A percentile compares a stretch with the other conserved stretches of the same genome.
These are phyloP conservation scores for Ectropis crepuscularia DNA, from an alignment of 2,888 invertebrate genomes.

Conservation along the genomic window DNA sequence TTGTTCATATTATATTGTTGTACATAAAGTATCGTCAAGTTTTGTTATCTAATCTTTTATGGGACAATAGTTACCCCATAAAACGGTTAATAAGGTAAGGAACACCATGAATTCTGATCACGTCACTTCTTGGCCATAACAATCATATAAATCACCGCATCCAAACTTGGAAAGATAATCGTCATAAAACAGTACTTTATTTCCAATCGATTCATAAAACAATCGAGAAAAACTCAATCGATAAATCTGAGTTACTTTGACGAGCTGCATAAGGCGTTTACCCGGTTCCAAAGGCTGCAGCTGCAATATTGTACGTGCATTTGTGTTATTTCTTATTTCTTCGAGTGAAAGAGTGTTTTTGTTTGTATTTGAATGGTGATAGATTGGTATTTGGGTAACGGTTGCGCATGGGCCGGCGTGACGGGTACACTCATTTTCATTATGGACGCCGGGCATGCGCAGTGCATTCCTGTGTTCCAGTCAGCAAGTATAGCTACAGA, in stretches of 20 bases:
- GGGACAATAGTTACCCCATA: neutral
- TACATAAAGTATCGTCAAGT: neutral
- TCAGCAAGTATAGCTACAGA: conserved; percentile 24
- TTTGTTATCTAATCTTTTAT: neutral
- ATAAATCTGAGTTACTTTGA: conserved; percentile 50
- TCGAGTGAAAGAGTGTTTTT: conserved; percentile 47
- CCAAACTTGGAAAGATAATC: conserved; percentile 7
- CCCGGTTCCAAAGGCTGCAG: conserved; percentile 39
- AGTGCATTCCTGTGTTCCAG: conserved; percentile 62
- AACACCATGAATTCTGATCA: conserved; percentile 6
- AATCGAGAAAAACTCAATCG: conserved; percentile 46
- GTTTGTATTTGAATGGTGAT: conserved; percentile 39
- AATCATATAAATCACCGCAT: conserved; percentile 14
- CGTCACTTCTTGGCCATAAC: conserved; percentile 1
- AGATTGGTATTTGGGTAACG: conserved; percentile 56
- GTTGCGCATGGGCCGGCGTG: conserved; percentile 61
- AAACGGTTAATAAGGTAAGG: neutral
- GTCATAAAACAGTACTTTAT: conserved; percentile 2
- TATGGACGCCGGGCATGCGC: conserved; percentile 62
- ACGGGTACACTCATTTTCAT: conserved; percentile 68
- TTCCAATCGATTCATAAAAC: conserved; percentile 20
- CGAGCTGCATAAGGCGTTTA: conserved; percentile 48
- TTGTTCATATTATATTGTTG: neutral
- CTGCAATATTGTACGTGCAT: conserved; percentile 36
- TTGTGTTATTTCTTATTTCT: conserved; percentile 43